Percentiles rank a stretch among this genome's conserved stretches.
phyloP scores from a whole-genome alignment of 2,113 vertebrate species.

The Fulica atra region DNA sequence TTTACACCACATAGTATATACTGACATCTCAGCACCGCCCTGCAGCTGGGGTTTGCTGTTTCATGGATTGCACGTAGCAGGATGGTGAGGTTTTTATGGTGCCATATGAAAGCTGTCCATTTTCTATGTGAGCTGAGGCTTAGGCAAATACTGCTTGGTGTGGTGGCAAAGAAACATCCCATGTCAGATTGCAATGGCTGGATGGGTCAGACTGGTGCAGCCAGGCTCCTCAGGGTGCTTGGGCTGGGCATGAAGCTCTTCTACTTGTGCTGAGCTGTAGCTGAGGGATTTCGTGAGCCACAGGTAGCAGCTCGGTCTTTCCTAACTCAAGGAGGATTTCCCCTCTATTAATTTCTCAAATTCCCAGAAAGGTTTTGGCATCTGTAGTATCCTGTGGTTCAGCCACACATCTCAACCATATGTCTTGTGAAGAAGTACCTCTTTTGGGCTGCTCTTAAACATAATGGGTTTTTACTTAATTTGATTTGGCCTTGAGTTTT shows the following conservation, averaged over 20 bases:
- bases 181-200: rapidly evolving
- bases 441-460: background rate
- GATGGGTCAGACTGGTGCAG: background rate
- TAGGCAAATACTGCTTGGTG: background rate
- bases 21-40: background rate
- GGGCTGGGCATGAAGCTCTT: background rate
- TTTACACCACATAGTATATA: rapidly evolving
- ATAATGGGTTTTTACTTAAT: background rate
- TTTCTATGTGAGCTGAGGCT: rapidly evolving
- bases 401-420: background rate
- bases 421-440: background rate
- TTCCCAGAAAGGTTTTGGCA: background rate
- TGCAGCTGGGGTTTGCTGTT: background rate
- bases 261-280: background rate
- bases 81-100: background rate
- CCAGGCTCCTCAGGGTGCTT: background rate
- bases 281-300: background rate
- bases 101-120: rapidly evolving
- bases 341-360: background rate
- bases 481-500: background rate
- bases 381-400: background rate
- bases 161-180: background rate
- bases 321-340: background rate
- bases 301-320: background rate
- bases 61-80: rapidly evolving